Conservation (phyloP, 2,888 invertebrate species). For the Odontomyia ornata region DNA sequence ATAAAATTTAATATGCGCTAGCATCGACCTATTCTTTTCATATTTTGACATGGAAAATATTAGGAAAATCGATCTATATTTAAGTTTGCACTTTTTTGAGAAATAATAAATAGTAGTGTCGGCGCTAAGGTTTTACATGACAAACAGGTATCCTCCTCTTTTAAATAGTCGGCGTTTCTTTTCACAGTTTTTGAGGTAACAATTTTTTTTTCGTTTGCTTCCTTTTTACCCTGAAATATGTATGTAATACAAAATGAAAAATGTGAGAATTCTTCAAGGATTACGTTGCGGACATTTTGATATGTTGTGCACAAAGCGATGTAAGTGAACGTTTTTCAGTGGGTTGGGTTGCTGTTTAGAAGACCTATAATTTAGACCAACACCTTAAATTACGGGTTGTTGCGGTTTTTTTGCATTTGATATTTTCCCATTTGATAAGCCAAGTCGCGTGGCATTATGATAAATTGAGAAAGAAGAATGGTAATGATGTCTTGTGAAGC, state of each 20-base stretch:
- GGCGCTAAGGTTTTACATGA: constrained; percentile 3
- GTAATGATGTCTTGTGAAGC: background rate
- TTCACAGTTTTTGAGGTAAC: constrained; percentile 2
- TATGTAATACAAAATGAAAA: constrained; percentile 25
- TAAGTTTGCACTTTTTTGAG: background rate
- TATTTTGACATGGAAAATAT: constrained; percentile 22
- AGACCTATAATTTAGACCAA: constrained; percentile 39
- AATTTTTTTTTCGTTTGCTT: background rate
- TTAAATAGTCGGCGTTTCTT: background rate
- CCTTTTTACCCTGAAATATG: background rate
- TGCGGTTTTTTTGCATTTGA: constrained; percentile 36
- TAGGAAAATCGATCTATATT: background rate
- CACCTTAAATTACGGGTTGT: constrained; percentile 37
- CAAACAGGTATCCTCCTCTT: constrained; percentile 9
- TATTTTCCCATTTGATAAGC: constrained; percentile 7
- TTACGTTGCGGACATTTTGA: background rate
- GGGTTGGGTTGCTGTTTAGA: constrained; percentile 30
- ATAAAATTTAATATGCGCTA: background rate
- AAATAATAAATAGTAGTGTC: background rate
- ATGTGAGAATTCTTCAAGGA: constrained; percentile 24
- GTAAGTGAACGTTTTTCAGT: background rate
- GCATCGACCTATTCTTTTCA: background rate
- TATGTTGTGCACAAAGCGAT: background rate
- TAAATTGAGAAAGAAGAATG: constrained; percentile 28
- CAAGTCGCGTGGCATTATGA: constrained; percentile 40